phyloP scores from a whole-genome alignment of 2,797 vertebrate genomes.

The Melanotaenia trifasciata region DNA sequence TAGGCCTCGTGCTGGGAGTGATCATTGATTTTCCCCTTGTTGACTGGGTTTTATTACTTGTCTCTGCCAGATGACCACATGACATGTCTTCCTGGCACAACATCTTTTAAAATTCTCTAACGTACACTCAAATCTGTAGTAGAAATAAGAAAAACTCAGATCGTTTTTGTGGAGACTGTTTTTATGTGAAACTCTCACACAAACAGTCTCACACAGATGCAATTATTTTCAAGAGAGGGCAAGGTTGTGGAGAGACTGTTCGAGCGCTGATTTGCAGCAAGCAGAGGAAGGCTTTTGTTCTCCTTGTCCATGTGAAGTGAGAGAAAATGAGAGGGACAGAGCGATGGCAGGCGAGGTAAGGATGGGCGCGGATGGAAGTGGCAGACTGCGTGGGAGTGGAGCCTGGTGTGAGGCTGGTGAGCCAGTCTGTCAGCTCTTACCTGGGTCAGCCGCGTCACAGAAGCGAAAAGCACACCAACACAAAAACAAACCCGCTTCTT shows the following conservation, averaged over 20 bases:
- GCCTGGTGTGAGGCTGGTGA: conserved; percentile 50
- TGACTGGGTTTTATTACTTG: conserved; percentile 76
- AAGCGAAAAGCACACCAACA: conserved; percentile 24
- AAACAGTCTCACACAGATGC: conserved; percentile 13
- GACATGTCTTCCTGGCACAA: conserved; percentile 36
- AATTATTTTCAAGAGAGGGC: conserved; percentile 39
- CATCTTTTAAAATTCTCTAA: conserved; percentile 12
- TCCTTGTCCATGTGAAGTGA: conserved; percentile 10
- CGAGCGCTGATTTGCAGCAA: conserved; percentile 21
- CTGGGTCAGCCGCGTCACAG: conserved; percentile 46
- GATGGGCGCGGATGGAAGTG: conserved; percentile 36
- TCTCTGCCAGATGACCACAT: conserved; percentile 68
- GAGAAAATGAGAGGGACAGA: conserved; percentile 25
- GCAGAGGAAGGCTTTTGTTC: conserved; percentile 47
- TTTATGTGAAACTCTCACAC: too few relatives aligned
- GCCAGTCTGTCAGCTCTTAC: conserved; percentile 69
- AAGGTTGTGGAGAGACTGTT: conserved; percentile 36
- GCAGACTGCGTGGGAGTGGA: conserved; percentile 65
- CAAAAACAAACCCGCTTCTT: conserved; percentile 20
- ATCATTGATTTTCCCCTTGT: conserved; percentile 82
- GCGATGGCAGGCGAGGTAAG: conserved; percentile 38
- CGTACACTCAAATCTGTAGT: background rate
- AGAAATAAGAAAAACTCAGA: conserved; percentile 12
- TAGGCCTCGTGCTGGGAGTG: conserved; percentile 63
- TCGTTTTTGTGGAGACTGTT: background rate